Base-by-base conservation (phyloP, 2,113 vertebrate species). In the Nannospalax galili region DNA sequence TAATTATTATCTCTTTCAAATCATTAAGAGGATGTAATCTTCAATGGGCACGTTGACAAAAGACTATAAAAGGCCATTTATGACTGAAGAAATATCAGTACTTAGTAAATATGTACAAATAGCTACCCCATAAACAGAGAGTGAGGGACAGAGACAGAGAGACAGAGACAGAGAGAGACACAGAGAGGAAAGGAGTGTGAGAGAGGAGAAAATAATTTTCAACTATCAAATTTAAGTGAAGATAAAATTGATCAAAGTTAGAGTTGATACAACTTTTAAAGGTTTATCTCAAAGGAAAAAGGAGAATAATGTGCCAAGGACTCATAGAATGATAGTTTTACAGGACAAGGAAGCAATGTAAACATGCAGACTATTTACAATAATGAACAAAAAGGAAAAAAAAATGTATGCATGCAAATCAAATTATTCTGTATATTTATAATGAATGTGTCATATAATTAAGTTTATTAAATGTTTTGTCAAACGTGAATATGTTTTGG, bases 21-120 rank as follows among this genome's bases (percentile, higher is more conserved):
- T 86, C 20, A 78, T 12, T 69, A 86, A 74, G 32, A 95, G 90
- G n/a, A 82, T 69, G 1, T 91, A 92, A 88, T 72, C 9, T 72
- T 26, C 11, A 85, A 28, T 15, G 56, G 24, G 17, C 4, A 69
- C 15, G 64, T 62, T 15, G 28, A 45, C 14, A 91, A 85, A 64
- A 9, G 0, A 91, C 17, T 81, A 65, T n/a, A 88, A 94, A 7
- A 74, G 16, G 1, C 2, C n/a, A 90, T 84, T 85, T 2, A 20
- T 93, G 48, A 70, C 1, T 87, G 17, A 90, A 74, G 26, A 89
- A 85, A 20, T 24, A 56, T 73, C 45, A n/a, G 7, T 32, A 10
- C 6, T 73, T 3, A 86, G 10, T 79, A 85, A 84, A 52, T 42
- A 64, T 16, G 30, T 42, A 17, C 2, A 92, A 64, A 74, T 1